Evolutionary conservation across 2,113 vertebrate genomes (phyloP), one percentile per base, ranked within the genome.

Genomic region (Eublepharis macularius): DNA sequence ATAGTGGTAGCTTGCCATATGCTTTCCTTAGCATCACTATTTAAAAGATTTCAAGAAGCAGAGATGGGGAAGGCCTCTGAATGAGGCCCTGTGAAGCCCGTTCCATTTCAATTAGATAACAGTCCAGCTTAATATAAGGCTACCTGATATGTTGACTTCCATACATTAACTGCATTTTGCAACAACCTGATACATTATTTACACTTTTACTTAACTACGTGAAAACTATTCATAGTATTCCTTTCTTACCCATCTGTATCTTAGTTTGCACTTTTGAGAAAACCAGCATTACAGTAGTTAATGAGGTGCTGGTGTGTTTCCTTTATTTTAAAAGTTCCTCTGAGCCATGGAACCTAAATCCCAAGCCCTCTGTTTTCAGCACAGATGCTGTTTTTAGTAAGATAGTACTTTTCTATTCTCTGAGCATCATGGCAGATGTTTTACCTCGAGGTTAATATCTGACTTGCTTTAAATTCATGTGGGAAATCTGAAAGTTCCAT

Each of bases 401-500:
- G 89, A 92, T 12, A 90, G 87, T 88, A 24, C 79, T 93, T 95
- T 77, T 86, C 89, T 91, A 36, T 91, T 92, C 87, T 86, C 88
- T 88, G 87, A 95, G 90, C 88, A 88, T 90, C 89, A 86, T 83
- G 87, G 90, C 90, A 94, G 94, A 93, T 95, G 92, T 94, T 95
- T 95, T 94, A 94, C 93, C 92, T 92, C 86, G 89, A 94, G 93
- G 93, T 94, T 96, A 95, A 94, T 96, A 95, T 95, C 92, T 93
- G 92, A 92, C 92, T 95, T 93, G 92, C 83, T 95, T 95, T 94
- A 96, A 95, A 96, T 95, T 96, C 96, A 96, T 91, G 89, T 95
- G 95, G 94, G 94, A 95, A 95, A 95, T 96, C 95, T 93, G 94
- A 94, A 95, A 94, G 93, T 95, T 96, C 93, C 93, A 93, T 95